Evolutionary conservation across 2,797 vertebrate species (phyloP), one percentile per base, ranked within the genome.

Genomic region (Enteromius paludinosus): DNA sequence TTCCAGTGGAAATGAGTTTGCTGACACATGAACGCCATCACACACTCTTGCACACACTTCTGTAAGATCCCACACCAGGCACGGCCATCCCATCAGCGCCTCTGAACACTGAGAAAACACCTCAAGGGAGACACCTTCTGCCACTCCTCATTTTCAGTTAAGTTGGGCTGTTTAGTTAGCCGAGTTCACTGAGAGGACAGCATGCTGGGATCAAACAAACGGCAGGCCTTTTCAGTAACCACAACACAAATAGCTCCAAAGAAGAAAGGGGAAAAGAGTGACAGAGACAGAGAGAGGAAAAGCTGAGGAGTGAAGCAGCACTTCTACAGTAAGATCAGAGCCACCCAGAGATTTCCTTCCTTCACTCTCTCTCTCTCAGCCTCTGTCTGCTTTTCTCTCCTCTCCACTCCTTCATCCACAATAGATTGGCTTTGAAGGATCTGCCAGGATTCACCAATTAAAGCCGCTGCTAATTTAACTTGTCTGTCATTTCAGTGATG

Each of bases 141-240:
- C 81, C 84, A 87, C 83, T 83, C 76, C 81, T 88, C 71, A 80
- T 91, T 89, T 91, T 84, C 88, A 90, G 84, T 84, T 70, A 84
- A 75, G 70, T 85, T 90, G 88, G 52, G 33, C 76, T 88, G 85
- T 93, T 92, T 89, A 88, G 86, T 80, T 86, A 87, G 15, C 45
- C 56, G 86, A 86, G 91, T 94, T 94, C 91, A 93, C 87, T 86
- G 75, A 92, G 89, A 92, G 92, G 92, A 93, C 93, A 94, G 41
- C 80, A 87, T 62, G 66, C 80, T 28, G 85, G 77, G 84, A 91
- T 89, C 86, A 92, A 89, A 87, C 81, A 79, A 83, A 84, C 25
- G 72, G 85, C 74, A 78, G 80, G 87, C 88, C 88, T 91, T 71
- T 87, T 79, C 84, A 81, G 88, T 41, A 86, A 86, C 68, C 70